Evolutionary conservation across 53 echinoderm and acorn worm genomes (phyloP).

Genomic region (Zoroaster sp.): DNA sequence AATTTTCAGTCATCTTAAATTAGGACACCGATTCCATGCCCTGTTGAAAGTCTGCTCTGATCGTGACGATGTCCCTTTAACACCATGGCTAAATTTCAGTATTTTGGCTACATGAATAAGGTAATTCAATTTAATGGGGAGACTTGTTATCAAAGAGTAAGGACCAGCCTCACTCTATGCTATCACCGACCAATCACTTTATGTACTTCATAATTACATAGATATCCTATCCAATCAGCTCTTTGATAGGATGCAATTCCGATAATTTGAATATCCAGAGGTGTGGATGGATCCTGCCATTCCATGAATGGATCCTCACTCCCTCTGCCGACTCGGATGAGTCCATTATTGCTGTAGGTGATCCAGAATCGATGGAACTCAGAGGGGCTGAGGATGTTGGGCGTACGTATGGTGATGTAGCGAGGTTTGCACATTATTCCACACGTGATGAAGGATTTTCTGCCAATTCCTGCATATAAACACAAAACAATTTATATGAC

Average conservation of each 20-base stretch:
- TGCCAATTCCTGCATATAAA: not conserved
- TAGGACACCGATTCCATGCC: too few species aligned
- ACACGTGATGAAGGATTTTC: slow-evolving; percentile 21
- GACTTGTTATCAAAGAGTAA: not conserved
- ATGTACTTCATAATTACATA: not conserved
- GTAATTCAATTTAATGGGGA: too few species aligned
- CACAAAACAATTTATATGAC: too few species aligned
- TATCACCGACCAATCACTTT: slow-evolving; percentile 14
- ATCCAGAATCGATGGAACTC: slow-evolving; percentile 36
- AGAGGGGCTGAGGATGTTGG: not conserved
- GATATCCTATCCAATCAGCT: slow-evolving; percentile 46
- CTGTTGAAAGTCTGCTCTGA: too few species aligned
- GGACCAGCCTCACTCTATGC: not conserved
- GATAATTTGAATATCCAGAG: slow-evolving; percentile 25
- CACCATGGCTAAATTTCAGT: too few species aligned
- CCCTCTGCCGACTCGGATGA: slow-evolving; percentile 36
- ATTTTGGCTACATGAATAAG: too few species aligned
- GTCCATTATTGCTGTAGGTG: slow-evolving; percentile 8
- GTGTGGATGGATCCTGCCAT: slow-evolving; percentile 38
- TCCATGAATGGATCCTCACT: slow-evolving; percentile 19
- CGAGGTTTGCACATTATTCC: slow-evolving; percentile 32
- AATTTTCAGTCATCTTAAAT: too few species aligned
- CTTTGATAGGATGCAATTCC: slow-evolving; percentile 31
- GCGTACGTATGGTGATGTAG: slow-evolving; percentile 22
- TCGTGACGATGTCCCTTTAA: too few species aligned